Evolutionary conservation across 2,113 vertebrate species (phyloP).

Genomic region (Bufo gargarizans): DNA sequence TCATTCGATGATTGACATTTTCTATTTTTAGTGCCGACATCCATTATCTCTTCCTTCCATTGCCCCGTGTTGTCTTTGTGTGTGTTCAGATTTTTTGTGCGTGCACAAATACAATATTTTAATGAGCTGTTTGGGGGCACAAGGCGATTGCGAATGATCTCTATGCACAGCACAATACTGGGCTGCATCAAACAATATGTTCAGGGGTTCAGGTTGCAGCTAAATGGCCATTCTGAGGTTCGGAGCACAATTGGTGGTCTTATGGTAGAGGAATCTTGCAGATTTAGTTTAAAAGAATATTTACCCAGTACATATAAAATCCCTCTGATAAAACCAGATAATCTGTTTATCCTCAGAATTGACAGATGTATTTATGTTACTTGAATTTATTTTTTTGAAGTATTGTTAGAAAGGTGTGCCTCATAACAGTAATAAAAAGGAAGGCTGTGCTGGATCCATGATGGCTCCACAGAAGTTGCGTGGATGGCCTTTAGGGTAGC

Average conservation of each 20-base stretch:
- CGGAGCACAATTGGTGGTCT: not conserved
- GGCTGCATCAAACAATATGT: not conserved
- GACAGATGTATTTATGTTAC: too few relatives aligned
- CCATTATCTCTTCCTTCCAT: not conserved
- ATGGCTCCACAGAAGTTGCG: too few relatives aligned
- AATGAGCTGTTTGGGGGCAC: not conserved
- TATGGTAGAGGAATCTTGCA: not conserved
- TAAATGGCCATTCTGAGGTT: not conserved
- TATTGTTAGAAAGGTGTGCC: too few relatives aligned
- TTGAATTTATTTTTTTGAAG: too few relatives aligned
- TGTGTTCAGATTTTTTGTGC: not conserved
- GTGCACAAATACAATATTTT: constrained; percentile 1
- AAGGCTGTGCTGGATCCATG: too few relatives aligned
- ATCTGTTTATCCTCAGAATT: too few relatives aligned
- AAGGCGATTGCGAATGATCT: not conserved
- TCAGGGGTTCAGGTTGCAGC: not conserved
- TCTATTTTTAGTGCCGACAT: constrained; percentile 11
- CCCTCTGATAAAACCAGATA: too few relatives aligned
- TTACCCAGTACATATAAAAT: not conserved
- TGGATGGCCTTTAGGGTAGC: too few relatives aligned
- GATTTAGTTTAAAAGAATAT: not conserved
- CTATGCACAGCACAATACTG: not conserved
- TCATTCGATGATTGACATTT: not conserved
- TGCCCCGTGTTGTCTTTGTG: not conserved
- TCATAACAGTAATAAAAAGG: too few relatives aligned